phyloP scores from a whole-genome alignment of 2,888 invertebrate genomes.

The Smittia aterrima region DNA sequence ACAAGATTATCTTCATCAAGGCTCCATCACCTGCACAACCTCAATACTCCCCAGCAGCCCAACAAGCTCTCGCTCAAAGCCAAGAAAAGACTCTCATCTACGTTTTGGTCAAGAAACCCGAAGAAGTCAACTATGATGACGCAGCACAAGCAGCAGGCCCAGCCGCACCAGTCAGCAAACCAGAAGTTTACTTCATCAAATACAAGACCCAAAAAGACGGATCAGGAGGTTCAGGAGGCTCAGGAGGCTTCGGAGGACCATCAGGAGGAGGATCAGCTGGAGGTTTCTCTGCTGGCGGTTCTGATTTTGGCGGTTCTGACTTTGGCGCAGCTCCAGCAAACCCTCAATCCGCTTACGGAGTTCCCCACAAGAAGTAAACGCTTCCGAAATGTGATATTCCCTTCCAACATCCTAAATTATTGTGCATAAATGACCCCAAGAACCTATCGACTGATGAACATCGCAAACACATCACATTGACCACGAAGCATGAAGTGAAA shows the following conservation, averaged over 20 bases:
- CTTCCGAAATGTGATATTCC: neutral
- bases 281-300: neutral
- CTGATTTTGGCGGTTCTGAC: neutral
- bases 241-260: neutral
- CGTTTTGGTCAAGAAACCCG: conserved; percentile 77
- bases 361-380: conserved; percentile 21
- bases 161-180: conserved; percentile 75
- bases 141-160: conserved; percentile 71
- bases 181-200: conserved; percentile 79
- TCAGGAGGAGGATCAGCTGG: neutral
- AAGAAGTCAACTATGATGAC: conserved; percentile 67
- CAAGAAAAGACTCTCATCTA: conserved; percentile 79
- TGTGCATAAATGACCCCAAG: conserved; percentile 1
- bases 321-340: neutral
- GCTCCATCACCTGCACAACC: conserved; percentile 23
- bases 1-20: conserved; percentile 82
- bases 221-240: neutral
- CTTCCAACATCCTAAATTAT: neutral
- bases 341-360: neutral
- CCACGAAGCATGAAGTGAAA: neutral
- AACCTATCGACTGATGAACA: neutral
- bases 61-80: conserved; percentile 65
- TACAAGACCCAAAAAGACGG: conserved; percentile 58
- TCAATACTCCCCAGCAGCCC: conserved; percentile 44
- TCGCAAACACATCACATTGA: neutral